phyloP scores from a whole-genome alignment of 2,888 invertebrate genomes.

The Agriopis marginaria region DNA sequence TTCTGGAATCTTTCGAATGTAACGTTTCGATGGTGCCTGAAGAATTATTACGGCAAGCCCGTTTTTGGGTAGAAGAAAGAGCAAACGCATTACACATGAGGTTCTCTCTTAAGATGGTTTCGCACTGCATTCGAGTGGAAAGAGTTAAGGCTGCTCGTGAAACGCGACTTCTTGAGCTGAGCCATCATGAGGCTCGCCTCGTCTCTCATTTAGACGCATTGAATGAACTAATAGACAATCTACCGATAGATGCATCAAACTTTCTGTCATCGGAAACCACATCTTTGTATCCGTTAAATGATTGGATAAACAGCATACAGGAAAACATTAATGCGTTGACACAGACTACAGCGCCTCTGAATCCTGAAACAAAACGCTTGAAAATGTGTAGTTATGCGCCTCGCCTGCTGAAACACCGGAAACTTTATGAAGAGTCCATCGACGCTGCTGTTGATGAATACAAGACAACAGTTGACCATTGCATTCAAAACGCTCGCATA shows the following conservation, averaged over 20 bases:
- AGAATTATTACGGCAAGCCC: constrained; percentile 63
- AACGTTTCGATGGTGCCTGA: constrained; percentile 64
- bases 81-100: constrained; percentile 63
- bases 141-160: constrained; percentile 64
- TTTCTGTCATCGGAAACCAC: constrained; percentile 60
- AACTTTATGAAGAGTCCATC: constrained; percentile 67
- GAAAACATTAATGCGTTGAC: constrained; percentile 53
- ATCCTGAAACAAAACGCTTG: constrained; percentile 61
- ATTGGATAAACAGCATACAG: constrained; percentile 61
- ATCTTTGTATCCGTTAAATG: constrained; percentile 64
- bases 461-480: constrained; percentile 58
- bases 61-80: constrained; percentile 69
- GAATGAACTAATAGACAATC: constrained; percentile 55
- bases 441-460: constrained; percentile 53
- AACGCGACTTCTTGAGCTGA: constrained; percentile 62
- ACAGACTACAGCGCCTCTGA: constrained; percentile 47
- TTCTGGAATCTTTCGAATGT: constrained; percentile 69
- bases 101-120: constrained; percentile 67
- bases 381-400: constrained; percentile 71
- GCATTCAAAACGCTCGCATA: constrained; percentile 71
- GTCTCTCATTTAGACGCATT: constrained; percentile 70
- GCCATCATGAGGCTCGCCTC: constrained; percentile 65
- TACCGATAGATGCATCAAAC: constrained; percentile 60
- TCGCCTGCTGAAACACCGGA: constrained; percentile 64
- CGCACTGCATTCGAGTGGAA: constrained; percentile 69